phyloP scores from a whole-genome alignment of 2,113 vertebrate species.

The Brachypodius melanocephalos region DNA sequence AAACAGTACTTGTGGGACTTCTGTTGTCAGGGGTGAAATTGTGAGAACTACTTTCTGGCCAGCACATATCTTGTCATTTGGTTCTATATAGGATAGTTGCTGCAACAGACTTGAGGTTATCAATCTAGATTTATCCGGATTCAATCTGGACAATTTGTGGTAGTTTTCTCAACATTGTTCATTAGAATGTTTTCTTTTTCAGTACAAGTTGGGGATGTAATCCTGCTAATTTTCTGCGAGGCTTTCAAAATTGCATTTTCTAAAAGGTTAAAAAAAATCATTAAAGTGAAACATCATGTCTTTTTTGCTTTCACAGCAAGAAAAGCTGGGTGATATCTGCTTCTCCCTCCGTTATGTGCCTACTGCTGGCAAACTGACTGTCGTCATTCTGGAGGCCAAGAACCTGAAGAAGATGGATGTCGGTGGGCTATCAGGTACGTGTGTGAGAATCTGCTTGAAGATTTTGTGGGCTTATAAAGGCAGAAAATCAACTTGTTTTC shows the following conservation, averaged over 20 bases:
- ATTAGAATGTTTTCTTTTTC: neutral
- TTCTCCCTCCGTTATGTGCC: constrained; percentile 98
- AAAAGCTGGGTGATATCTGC: constrained; percentile 98
- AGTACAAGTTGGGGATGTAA: neutral
- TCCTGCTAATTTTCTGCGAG: neutral
- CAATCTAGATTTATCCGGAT: neutral
- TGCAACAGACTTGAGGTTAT: neutral
- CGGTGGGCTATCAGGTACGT: constrained; percentile 92
- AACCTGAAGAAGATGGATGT: constrained; percentile 99
- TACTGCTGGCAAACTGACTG: constrained; percentile 96
- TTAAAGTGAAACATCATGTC: neutral
- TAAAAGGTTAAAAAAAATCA: neutral
- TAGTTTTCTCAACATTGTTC: neutral
- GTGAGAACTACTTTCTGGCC: neutral
- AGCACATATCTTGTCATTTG: neutral
- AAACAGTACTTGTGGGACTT: neutral
- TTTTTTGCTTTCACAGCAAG: constrained; percentile 84
- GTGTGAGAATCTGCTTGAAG: neutral
- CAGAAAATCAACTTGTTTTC: neutral
- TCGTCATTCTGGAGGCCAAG: constrained; percentile 95
- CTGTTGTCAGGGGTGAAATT: neutral
- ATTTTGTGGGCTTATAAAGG: neutral
- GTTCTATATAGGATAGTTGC: neutral
- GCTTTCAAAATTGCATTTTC: neutral
- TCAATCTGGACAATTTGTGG: neutral